These are phyloP conservation scores for Tachysurus fulvidraco DNA, from an alignment of 2,113 vertebrate species.

Conservation along the genomic window DNA sequence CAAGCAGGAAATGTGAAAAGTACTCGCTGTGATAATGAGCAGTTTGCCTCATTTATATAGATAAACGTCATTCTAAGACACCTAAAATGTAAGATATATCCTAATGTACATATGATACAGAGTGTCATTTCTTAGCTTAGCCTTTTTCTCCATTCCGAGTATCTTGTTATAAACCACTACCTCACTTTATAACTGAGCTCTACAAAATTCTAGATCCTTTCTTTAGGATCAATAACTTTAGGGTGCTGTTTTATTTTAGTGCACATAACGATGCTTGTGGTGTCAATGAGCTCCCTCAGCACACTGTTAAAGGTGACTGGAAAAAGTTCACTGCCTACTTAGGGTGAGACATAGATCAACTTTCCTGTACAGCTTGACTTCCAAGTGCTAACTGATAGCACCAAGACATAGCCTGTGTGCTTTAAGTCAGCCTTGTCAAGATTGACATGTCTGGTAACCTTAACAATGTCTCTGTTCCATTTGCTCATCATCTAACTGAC, in stretches of 20 bases:
- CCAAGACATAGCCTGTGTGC: not conserved
- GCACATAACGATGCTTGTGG: not conserved
- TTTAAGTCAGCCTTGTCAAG: constrained; percentile 30
- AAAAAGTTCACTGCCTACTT: constrained; percentile 18
- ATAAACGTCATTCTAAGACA: constrained; percentile 34
- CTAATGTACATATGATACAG: constrained; percentile 13
- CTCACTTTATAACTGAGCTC: not conserved
- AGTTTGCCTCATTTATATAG: constrained; percentile 41
- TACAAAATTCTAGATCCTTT: constrained; percentile 8
- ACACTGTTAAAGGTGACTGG: constrained; percentile 18
- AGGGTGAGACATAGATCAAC: constrained; percentile 8
- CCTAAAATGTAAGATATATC: constrained; percentile 37
- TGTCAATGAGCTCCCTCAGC: not conserved
- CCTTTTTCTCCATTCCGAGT: not conserved
- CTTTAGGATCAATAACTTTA: not conserved
- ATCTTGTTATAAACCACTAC: not conserved
- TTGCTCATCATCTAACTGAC: constrained; percentile 16
- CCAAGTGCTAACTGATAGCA: constrained; percentile 32
- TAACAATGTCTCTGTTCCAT: constrained; percentile 25
- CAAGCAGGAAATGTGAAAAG: constrained; percentile 28
- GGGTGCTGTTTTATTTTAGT: not conserved
- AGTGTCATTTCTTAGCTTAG: constrained; percentile 8
- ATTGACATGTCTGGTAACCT: constrained; percentile 33
- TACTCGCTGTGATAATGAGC: constrained; percentile 31
- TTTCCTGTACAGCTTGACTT: constrained; percentile 16